phyloP scores from a whole-genome alignment of 2,888 invertebrate genomes.

The Periphyllus acericola region DNA sequence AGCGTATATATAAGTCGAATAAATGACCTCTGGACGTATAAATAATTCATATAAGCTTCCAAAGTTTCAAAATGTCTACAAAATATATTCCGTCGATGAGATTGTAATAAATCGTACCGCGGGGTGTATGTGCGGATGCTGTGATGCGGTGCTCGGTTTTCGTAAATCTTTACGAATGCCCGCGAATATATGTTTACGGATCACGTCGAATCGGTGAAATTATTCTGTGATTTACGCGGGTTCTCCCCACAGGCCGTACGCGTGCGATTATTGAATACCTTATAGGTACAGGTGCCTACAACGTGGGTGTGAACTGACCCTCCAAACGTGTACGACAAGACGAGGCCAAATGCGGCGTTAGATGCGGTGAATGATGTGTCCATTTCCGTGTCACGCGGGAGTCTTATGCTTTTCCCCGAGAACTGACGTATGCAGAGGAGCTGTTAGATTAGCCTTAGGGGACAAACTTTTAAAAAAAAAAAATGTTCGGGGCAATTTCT shows the following conservation, averaged over 20 bases:
- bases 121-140: neutral
- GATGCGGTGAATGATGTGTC: no score
- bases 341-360: no score
- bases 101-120: neutral
- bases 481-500: no score
- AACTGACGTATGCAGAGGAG: no score
- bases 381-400: no score
- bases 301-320: no score
- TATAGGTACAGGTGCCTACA: no score
- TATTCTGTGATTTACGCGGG: neutral
- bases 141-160: neutral
- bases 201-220: neutral
- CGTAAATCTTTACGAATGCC: neutral
- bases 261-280: no score
- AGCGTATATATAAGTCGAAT: neutral
- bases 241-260: neutral
- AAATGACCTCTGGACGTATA: neutral
- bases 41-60: neutral
- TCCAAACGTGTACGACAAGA: no score
- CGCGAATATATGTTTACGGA: neutral
- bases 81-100: neutral
- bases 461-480: no score
- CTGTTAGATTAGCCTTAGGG: no score
- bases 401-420: no score
- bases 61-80: neutral